Evolutionary conservation across 1,140 invertebrate species (phyloP).

Genomic region (Cydia fagiglandana): DNA sequence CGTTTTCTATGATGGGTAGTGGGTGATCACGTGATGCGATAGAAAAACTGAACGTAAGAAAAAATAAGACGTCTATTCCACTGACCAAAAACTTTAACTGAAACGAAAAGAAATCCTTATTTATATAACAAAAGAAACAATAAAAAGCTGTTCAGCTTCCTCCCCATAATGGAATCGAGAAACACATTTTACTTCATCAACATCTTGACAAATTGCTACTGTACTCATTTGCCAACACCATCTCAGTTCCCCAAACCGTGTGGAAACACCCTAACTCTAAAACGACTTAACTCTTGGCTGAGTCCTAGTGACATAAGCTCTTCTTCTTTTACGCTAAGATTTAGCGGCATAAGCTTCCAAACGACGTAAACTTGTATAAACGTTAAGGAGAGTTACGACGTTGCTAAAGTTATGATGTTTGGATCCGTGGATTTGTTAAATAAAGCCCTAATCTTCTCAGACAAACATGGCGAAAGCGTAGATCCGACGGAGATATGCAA

Average conservation of each 20-base stretch:
- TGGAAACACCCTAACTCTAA: neutral
- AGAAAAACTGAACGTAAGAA: too few relatives aligned
- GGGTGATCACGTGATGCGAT: too few relatives aligned
- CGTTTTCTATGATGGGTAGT: too few relatives aligned
- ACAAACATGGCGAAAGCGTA: slow-evolving; percentile 20
- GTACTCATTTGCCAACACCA: slow-evolving; percentile 13
- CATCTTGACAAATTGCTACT: slow-evolving; percentile 18
- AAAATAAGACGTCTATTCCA: too few relatives aligned
- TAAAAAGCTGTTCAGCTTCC: neutral
- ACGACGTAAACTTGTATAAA: neutral
- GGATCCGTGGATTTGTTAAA: slow-evolving; percentile 10
- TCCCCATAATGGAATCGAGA: slow-evolving; percentile 9
- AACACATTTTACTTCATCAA: slow-evolving; percentile 15
- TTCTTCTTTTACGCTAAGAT: neutral
- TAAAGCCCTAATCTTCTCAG: slow-evolving; percentile 1
- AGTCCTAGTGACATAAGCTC: neutral
- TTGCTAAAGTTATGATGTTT: neutral
- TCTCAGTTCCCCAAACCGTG: neutral
- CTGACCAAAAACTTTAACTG: too few relatives aligned
- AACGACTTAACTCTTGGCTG: neutral
- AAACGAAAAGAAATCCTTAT: too few relatives aligned
- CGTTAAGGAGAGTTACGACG: neutral
- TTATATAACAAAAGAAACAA: neutral
- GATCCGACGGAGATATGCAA: neutral
- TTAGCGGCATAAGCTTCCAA: neutral